A percentile compares a stretch with the other conserved stretches of the same genome.
Evolutionary conservation across 2,797 vertebrate species (phyloP).

Genomic region (Leucoraja ocellata): DNA sequence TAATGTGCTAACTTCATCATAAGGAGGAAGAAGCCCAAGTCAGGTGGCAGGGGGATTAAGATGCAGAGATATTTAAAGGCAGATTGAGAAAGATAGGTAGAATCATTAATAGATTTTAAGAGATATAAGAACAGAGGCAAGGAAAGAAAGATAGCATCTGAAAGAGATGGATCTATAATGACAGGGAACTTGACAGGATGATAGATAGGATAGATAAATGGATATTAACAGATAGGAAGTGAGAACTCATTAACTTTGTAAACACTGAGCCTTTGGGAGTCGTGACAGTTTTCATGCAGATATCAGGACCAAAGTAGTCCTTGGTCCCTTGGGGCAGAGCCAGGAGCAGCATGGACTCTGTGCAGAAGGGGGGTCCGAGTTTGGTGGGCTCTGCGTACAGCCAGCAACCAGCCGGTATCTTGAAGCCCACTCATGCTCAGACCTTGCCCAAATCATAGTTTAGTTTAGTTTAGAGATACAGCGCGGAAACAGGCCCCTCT

Average conservation of each 20-base stretch:
- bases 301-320: background rate
- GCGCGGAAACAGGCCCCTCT: no score
- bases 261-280: background rate
- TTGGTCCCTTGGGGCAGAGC: no score
- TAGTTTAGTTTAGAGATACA: no score
- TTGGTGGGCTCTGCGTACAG: no score
- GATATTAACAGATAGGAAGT: constrained; percentile 51
- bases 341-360: no score
- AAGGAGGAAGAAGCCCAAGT: no score
- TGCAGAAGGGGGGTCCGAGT: no score
- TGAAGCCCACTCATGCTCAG: no score
- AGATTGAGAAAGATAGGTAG: constrained; percentile 41
- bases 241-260: background rate
- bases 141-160: no score
- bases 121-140: constrained; percentile 54
- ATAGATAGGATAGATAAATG: constrained; percentile 51
- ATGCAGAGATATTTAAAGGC: constrained; percentile 43
- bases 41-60: background rate
- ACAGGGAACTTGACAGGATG: constrained; percentile 4
- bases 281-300: background rate
- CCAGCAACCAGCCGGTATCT: no score
- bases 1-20: background rate
- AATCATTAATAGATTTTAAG: constrained; percentile 53
- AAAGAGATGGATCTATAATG: constrained; percentile 55
- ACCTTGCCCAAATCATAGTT: no score